Evolutionary conservation across 2,797 vertebrate genomes (phyloP).

Genomic region (Chromis chromis): DNA sequence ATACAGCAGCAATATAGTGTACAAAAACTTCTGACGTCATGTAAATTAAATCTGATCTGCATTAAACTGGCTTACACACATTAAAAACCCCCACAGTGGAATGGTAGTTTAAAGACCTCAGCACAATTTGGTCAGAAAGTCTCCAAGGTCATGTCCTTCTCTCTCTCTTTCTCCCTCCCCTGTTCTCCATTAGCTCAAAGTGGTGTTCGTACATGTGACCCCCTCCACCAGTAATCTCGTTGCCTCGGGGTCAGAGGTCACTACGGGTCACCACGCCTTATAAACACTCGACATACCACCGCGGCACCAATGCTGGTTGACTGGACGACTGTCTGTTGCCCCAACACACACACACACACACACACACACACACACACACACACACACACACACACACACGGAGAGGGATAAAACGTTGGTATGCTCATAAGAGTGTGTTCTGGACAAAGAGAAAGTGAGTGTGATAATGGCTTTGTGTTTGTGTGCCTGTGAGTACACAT

Average conservation of each 20-base stretch:
- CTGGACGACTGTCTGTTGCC: slow-evolving; percentile 57
- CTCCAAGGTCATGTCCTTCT: slow-evolving; percentile 47
- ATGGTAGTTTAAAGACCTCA: neutral
- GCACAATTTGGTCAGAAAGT: neutral
- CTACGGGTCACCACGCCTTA: slow-evolving; percentile 75
- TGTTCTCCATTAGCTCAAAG: slow-evolving; percentile 67
- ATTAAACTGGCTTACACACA: neutral
- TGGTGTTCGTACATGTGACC: slow-evolving; percentile 55
- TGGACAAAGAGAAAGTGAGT: slow-evolving; percentile 53
- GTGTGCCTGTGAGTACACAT: neutral
- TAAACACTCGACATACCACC: slow-evolving; percentile 80
- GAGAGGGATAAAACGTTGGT: slow-evolving; percentile 39
- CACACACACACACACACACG: neutral
- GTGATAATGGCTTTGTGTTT: slow-evolving; percentile 18
- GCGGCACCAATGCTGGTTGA: slow-evolving; percentile 56
- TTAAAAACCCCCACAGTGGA: neutral
- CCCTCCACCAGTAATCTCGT: slow-evolving; percentile 29
- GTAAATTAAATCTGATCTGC: neutral
- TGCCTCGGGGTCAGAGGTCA: slow-evolving; percentile 74
- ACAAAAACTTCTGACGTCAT: neutral
- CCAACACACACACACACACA: neutral
- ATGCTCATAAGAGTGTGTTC: slow-evolving; percentile 44
- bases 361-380: slow-evolving; percentile 9
- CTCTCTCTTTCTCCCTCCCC: slow-evolving; percentile 28
- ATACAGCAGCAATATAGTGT: neutral